Base-by-base conservation (phyloP, 53 echinoderm and acorn worm species). In the Apostichopus leukothele region DNA sequence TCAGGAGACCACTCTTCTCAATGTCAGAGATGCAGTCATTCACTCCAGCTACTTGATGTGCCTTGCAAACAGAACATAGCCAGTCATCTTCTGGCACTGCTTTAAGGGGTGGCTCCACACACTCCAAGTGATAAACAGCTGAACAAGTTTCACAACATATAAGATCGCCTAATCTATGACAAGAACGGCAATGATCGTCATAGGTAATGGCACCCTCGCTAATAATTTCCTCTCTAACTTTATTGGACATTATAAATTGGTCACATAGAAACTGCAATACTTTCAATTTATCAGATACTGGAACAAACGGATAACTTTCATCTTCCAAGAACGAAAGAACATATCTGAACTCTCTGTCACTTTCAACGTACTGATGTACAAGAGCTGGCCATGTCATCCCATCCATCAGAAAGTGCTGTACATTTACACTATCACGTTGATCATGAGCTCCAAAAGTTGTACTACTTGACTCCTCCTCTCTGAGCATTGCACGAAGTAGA, bases 61-160 rank as follows among this genome's bases (percentile, higher is more conserved):
- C 93, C 68, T 88, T 76, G 88, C 96, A 99, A 1, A 99, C 93
- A 25, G 96, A 90, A 74, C 99, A 99, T 78, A 95, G 75, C 99
- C 99, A 99, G 50, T 99, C 96, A 83, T 99, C 99, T 76, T 99
- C 99, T 75, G 99, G 99, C 16, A 99, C 99, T 84, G 96, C 98
- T 14, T 92, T 92, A 23, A 99, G 88, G 10, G 91, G 91, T 11
- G 95, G 95, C 57, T 94, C 93, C 20, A 95, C 94, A 75, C 99
- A 99, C 60, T 99, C 94, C 76, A 99, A 87, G 79, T 99, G 99
- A 86, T 99, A 99, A 26, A 99, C 99, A 26, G 99, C 96, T 14
- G 99, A 94, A 67, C 99, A 99, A 22, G 99, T 99, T 88, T 99
- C 99, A 79, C 96, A 99, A 89, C 96, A 99, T 9, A 99, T 89